Evolutionary conservation across 2,888 invertebrate genomes (phyloP).

Genomic region (Fragum fragum): DNA sequence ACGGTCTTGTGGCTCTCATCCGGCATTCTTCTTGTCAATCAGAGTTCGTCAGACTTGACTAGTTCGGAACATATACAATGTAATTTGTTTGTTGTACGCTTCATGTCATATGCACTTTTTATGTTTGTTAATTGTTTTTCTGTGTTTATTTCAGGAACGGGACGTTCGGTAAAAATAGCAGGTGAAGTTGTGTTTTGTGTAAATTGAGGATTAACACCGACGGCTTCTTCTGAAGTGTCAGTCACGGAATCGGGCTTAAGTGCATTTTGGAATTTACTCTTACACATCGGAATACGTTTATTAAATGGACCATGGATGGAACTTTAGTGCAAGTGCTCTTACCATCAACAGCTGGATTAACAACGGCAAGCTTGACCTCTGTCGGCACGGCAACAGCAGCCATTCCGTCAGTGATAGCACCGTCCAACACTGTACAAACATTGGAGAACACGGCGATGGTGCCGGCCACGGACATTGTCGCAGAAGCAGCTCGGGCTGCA

Average conservation of each 20-base stretch:
- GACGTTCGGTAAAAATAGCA: neutral
- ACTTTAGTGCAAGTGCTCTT: slow-evolving; percentile 60
- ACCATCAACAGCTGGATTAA: slow-evolving; percentile 58
- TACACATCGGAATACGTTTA: neutral
- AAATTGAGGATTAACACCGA: slow-evolving; percentile 13
- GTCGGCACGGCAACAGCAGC: slow-evolving; percentile 30
- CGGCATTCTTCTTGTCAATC: slow-evolving; percentile 67
- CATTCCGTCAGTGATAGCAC: slow-evolving; percentile 29
- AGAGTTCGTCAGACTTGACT: slow-evolving; percentile 68
- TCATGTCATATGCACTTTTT: slow-evolving; percentile 49
- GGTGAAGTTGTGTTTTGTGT: slow-evolving; percentile 16
- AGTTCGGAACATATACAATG: slow-evolving; percentile 69
- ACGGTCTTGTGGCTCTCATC: slow-evolving; percentile 65
- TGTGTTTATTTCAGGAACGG: slow-evolving; percentile 61
- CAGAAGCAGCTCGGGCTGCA: slow-evolving; percentile 52
- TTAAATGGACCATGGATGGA: slow-evolving; percentile 47
- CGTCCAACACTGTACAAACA: slow-evolving; percentile 29
- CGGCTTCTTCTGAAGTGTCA: slow-evolving; percentile 17
- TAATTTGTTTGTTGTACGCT: slow-evolving; percentile 43
- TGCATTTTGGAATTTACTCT: neutral
- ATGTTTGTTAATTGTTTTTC: slow-evolving; percentile 46
- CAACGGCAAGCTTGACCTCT: slow-evolving; percentile 36
- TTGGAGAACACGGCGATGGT: slow-evolving; percentile 21
- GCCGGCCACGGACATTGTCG: slow-evolving; percentile 51
- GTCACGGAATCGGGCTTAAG: slow-evolving; percentile 1